Evolutionary conservation across 2,113 vertebrate genomes (phyloP), one percentile per base, ranked within the genome.

Genomic region (Tragulus kanchil): DNA sequence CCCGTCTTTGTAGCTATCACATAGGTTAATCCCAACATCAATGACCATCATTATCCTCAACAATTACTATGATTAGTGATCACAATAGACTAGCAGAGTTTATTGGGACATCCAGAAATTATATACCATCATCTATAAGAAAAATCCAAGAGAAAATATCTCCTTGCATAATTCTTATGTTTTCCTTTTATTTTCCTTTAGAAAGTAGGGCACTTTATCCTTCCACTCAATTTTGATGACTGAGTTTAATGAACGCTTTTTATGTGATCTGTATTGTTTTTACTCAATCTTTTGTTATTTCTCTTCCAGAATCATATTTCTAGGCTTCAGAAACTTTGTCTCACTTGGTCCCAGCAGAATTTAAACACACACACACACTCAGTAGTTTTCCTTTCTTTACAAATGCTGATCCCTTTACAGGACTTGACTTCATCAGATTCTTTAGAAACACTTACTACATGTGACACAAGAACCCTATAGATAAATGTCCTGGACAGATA

Each of bases 11-110:
- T 31, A 78, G 75, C n/a, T 82, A 79, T 28, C 61, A 58, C n/a
- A 78, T 85, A 73, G 28, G 71, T 86, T 95, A 90, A 81, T 93
- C 21, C 56, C 95, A 56, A 94, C 73, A 83, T 84, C 65, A 94
- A 42, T 79, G 15, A 9, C 17, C 83, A 54, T 87, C 56, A 85
- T 84, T 88, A 84, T 62, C 82, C 12, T 85, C 31, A 90, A 52
- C 23, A 67, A 82, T 61, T 89, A 59, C 59, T 85, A 50, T 87
- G 85, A 84, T 61, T 93, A 89, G 86, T 89, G 71, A 93, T 62
- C 62, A 96, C 15, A 65, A 62, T 14, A 42, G 42, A 81, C 36
- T 42, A 13, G 67, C 16, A 11, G 52, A 19, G 3, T 69, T 79
- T 93, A 71, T 21, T 78, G 85, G 36, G 17, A 71, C 16, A 85